These are phyloP conservation scores for Apamea sordens DNA, from an alignment of 2,888 invertebrate species.

Conservation along the genomic window DNA sequence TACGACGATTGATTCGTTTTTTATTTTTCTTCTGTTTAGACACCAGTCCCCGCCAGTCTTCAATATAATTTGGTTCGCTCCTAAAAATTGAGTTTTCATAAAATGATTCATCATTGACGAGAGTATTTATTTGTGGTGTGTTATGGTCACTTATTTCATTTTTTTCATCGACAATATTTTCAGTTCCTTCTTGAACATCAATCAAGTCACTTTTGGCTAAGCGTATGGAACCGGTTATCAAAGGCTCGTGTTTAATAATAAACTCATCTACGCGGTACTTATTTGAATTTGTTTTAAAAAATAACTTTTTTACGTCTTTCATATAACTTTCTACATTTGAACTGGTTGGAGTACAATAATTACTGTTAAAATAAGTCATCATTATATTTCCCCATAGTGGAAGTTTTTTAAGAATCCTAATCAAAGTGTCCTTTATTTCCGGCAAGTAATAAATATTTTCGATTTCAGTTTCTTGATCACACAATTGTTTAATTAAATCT, in stretches of 20 bases:
- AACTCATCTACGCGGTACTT: slow-evolving; percentile 51
- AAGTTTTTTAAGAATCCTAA: slow-evolving; percentile 44
- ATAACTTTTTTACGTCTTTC: slow-evolving; percentile 46
- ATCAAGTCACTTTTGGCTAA: slow-evolving; percentile 39
- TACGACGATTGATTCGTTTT: slow-evolving; percentile 28
- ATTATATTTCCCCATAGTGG: slow-evolving; percentile 50
- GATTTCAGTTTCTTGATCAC: too few relatives aligned
- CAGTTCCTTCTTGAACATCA: slow-evolving; percentile 39
- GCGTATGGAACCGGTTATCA: slow-evolving; percentile 45
- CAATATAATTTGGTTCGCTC: slow-evolving; percentile 42
- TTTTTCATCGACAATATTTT: slow-evolving; percentile 37
- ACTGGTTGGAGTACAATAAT: slow-evolving; percentile 40
- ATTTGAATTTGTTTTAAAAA: slow-evolving; percentile 41
- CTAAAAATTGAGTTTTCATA: slow-evolving; percentile 46
- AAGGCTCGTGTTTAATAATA: slow-evolving; percentile 45
- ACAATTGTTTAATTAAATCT: too few relatives aligned
- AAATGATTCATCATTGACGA: slow-evolving; percentile 38
- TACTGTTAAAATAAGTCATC: slow-evolving; percentile 44
- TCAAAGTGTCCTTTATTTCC: slow-evolving; percentile 34
- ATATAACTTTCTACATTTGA: slow-evolving; percentile 52
- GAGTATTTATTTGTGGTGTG: slow-evolving; percentile 42
- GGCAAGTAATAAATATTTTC: slow-evolving; percentile 47
- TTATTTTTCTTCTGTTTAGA: slow-evolving; percentile 44
- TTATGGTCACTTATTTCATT: slow-evolving; percentile 42
- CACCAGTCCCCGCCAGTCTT: slow-evolving; percentile 48